Base-by-base conservation (phyloP, 2,888 invertebrate species). In the Boloria euphrosyne region DNA sequence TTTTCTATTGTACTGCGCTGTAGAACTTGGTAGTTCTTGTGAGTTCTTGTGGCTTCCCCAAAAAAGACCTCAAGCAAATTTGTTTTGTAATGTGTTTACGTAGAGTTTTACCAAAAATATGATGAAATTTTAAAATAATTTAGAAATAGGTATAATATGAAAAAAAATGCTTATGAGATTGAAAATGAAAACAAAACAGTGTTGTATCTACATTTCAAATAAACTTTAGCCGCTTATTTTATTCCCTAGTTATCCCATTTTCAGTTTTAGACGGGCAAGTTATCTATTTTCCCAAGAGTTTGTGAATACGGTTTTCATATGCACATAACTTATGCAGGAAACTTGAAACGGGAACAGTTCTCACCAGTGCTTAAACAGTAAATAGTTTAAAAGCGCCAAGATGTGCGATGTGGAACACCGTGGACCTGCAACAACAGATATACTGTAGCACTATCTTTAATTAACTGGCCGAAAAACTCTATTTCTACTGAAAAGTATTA, bases 361-460 rank as follows among this genome's bases (percentile, higher is more conserved):
- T 87, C 74, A 89, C 89, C 89, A 87, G 76, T 87, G 78, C 75
- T 79, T 82, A 76, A 80, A 81, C 64, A 86, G 74, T 72, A 87
- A 76, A 81, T 80, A 83, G 75, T 82, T 83, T 77, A 86, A 76
- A 74, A 87, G 71, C 69, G 80, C 74, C 71, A 86, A 71, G 67
- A 84, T 73, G 67, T 82, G 80, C 38, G 85, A 78, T 60, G 82
- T 77, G 47, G 80, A 78, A 58, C 78, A 80, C 68, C 82, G 80
- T 67, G 79, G 73, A 52, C 87, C 89, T 89, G 82, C 3, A 83
- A 85, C 71, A 72, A 69, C 54, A 44, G 47, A 31, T 58, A 38
- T 38, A 53, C 22, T 65, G 17, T 47, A 47, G 49, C 65, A 64
- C 69, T 59, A 54, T 54, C 58, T 47, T 63, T 66, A 51, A 67